Conservation (phyloP, 2,113 vertebrate genomes). For the Sebastes fasciatus region DNA sequence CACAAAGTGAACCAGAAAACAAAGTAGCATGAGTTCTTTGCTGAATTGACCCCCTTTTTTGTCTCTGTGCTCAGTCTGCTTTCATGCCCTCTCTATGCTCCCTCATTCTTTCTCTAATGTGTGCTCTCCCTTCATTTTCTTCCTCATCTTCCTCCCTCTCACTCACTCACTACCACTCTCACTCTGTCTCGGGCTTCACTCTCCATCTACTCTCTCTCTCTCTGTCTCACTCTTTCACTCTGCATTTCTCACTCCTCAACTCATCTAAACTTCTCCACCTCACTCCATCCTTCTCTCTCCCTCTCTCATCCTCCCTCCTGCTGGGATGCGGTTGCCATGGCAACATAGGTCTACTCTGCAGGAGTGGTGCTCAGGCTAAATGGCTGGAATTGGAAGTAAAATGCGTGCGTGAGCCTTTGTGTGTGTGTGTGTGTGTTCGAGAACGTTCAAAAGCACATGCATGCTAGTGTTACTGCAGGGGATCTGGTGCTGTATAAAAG, state of each 20-base stretch:
- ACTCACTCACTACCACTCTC: not conserved
- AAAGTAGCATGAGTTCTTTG: no score
- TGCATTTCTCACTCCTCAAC: slow-evolving; percentile 13
- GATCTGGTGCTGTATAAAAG: slow-evolving; percentile 13
- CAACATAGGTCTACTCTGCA: slow-evolving; percentile 51
- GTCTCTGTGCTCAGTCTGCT: not conserved
- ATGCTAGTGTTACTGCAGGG: slow-evolving; percentile 40
- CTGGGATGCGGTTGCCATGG: slow-evolving; percentile 62
- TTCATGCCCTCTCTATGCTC: not conserved
- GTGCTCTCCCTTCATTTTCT: not conserved
- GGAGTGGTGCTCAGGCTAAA: slow-evolving; percentile 71
- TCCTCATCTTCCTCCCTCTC: not conserved
- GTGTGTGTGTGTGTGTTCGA: not conserved
- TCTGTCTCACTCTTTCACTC: not conserved
- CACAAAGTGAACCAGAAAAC: no score
- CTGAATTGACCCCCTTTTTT: no score
- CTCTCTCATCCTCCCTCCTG: slow-evolving; percentile 35
- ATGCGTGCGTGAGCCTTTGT: slow-evolving; percentile 16
- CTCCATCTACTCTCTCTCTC: not conserved
- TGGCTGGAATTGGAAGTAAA: slow-evolving; percentile 59
- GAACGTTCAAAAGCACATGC: slow-evolving; percentile 3
- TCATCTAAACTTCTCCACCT: slow-evolving; percentile 41
- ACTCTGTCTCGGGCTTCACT: not conserved
- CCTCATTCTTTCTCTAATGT: not conserved
- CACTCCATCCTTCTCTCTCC: slow-evolving; percentile 19